A percentile compares a stretch with the other conserved stretches of the same genome.
phyloP scores from a whole-genome alignment of 1,140 invertebrate species.

The Scaptomyza montana region DNA sequence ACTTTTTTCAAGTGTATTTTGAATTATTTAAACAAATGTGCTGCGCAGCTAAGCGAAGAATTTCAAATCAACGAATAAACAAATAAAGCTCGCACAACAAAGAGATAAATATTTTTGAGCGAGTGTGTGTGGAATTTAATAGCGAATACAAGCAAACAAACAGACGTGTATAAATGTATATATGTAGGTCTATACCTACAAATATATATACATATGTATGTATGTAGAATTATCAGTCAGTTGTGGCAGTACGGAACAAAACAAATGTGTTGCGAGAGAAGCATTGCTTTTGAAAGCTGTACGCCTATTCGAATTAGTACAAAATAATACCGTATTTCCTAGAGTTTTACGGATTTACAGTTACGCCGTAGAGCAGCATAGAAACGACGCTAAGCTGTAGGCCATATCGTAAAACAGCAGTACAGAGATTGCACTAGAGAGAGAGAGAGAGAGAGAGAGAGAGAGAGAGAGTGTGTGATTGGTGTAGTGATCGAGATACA shows the following conservation, averaged over 20 bases:
- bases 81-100: constrained; percentile 58
- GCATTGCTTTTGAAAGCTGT: constrained; percentile 52
- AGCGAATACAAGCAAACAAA: background rate
- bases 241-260: background rate
- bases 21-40: constrained; percentile 67
- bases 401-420: constrained; percentile 5
- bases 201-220: background rate
- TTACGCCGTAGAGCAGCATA: constrained; percentile 59
- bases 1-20: constrained; percentile 18
- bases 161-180: background rate
- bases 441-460: too few species aligned
- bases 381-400: constrained; percentile 41
- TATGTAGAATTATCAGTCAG: constrained; percentile 34
- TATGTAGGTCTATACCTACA: background rate
- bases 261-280: background rate
- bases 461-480: too few species aligned
- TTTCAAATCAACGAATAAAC: constrained; percentile 59
- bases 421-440: background rate
- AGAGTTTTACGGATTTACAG: constrained; percentile 76
- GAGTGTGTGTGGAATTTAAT: background rate
- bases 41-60: constrained; percentile 51
- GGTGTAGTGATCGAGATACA: background rate
- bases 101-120: constrained; percentile 19
- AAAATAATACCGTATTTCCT: constrained; percentile 82
- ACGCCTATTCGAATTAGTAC: constrained; percentile 80